Evolutionary conservation across 2,888 invertebrate genomes (phyloP).

Genomic region (Strigamia maritima): DNA sequence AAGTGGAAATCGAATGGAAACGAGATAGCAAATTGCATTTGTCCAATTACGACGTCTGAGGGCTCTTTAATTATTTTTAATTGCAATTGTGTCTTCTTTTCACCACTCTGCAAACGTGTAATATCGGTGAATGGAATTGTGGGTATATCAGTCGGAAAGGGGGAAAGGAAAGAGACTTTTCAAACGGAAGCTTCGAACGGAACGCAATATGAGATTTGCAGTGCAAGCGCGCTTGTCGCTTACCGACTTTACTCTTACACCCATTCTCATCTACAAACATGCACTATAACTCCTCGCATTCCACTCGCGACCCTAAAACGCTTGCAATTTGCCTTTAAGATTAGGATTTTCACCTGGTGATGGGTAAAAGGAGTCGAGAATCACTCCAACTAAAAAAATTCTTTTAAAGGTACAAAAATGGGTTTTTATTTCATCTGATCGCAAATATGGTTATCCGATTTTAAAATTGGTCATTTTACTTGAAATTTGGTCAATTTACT

Average conservation of each 20-base stretch:
- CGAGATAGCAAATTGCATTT: conserved; percentile 19
- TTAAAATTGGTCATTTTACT: no score
- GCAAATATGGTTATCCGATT: no score
- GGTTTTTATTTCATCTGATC: no score
- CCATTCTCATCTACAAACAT: background rate
- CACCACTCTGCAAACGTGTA: background rate
- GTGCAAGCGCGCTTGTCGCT: background rate
- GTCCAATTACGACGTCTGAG: background rate
- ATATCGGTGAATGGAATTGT: background rate
- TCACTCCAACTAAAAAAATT: background rate
- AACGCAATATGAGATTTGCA: conserved; percentile 4
- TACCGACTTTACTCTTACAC: background rate
- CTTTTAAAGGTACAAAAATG: no score
- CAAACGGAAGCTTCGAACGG: background rate
- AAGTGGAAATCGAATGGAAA: conserved; percentile 9
- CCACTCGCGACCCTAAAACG: background rate
- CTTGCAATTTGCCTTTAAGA: conserved; percentile 4
- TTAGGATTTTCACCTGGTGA: conserved; percentile 4
- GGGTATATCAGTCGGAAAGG: background rate
- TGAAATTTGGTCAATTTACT: no score
- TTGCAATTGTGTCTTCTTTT: conserved; percentile 19
- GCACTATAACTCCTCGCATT: background rate
- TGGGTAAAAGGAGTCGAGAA: background rate
- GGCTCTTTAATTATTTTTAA: conserved; percentile 17
- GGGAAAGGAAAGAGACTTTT: background rate